Base-by-base conservation (phyloP, 2,797 vertebrate genomes). In the Danio kyathit region DNA sequence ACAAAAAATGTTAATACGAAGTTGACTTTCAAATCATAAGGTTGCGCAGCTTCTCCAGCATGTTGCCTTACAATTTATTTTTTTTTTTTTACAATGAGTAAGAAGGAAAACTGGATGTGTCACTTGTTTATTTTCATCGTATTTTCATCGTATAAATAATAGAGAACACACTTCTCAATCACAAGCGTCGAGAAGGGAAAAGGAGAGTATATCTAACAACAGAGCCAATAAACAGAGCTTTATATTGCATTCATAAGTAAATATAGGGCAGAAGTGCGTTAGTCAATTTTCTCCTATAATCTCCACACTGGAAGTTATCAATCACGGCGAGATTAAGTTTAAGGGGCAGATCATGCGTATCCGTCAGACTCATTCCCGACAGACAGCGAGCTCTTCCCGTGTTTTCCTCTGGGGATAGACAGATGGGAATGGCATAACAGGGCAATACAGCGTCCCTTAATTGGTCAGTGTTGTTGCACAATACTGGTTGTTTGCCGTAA, bases 391-490 rank as follows among this genome's bases (percentile, higher is more conserved):
- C 63, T 67, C 48, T 44, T 59, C 44, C 40, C 59, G 41, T 56
- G 69, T 74, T 75, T 59, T 52, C 65, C 43, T 61, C 29, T 41
- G 80, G 57, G 64, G 72, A 44, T 48, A 41, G 61, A 75, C 49
- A 76, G 75, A 80, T 79, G 29, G 67, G 56, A 80, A 52, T 41
- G 64, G 57, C 49, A 71, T 69, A 72, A 84, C 69, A 60, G 69
- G 70, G 61, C 67, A 78, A 77, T 41, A 17, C 67, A 64, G n/a
- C 51, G 48, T 66, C 41, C 13, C 52, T 79, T 80, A 90, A 91
- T 90, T 92, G 90, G 89, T 90, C 64, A 87, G 61, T 73, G 86
- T 88, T 90, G 75, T 3, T 67, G 67, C 87, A 85, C 76, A 82
- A 88, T 89, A 74, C 60, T 82, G 82, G 79, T 59, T 83, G 87